Conservation (phyloP, 2,797 vertebrate genomes). For the Scleropages formosus region DNA sequence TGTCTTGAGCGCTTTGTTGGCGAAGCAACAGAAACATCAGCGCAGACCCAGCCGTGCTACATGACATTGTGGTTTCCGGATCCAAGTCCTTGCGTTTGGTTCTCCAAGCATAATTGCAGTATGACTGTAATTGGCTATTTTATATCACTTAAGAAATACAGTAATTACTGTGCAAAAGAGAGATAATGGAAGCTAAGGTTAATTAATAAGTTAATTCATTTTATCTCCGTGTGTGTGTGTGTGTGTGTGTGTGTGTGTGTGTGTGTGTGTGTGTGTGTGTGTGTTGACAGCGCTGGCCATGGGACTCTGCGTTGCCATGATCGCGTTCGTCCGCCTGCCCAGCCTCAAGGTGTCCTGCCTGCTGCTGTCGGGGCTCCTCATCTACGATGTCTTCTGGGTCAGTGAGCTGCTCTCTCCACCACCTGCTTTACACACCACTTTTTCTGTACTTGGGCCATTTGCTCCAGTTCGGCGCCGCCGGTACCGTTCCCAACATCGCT, state of each 20-base stretch:
- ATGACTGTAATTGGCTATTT: too few species aligned
- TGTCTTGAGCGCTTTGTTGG: slow-evolving; percentile 5
- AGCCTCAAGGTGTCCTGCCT: slow-evolving; percentile 99
- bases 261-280: neutral
- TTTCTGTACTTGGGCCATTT: neutral
- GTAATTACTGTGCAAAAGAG: too few species aligned
- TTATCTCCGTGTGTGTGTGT: neutral
- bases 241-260: neutral
- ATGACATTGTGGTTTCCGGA: too few species aligned
- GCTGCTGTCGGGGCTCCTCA: slow-evolving; percentile 94
- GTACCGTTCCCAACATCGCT: too few species aligned
- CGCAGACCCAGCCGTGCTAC: too few species aligned
- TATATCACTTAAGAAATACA: too few species aligned
- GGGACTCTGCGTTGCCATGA: slow-evolving; percentile 99
- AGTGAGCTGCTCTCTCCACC: slow-evolving; percentile 51
- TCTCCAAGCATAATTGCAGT: too few species aligned
- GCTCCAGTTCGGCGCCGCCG: too few species aligned
- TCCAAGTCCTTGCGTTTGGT: too few species aligned
- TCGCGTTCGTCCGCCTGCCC: slow-evolving; percentile 96
- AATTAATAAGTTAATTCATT: neutral
- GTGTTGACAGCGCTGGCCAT: slow-evolving; percentile 85
- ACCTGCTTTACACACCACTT: neutral
- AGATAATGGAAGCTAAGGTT: too few species aligned
- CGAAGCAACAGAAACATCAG: neutral
- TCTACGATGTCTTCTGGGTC: slow-evolving; percentile 99